A percentile compares a stretch with the other conserved stretches of the same genome.
These are phyloP conservation scores for Sula dactylatra DNA, from an alignment of 2,113 vertebrate genomes.

Conservation along the genomic window DNA sequence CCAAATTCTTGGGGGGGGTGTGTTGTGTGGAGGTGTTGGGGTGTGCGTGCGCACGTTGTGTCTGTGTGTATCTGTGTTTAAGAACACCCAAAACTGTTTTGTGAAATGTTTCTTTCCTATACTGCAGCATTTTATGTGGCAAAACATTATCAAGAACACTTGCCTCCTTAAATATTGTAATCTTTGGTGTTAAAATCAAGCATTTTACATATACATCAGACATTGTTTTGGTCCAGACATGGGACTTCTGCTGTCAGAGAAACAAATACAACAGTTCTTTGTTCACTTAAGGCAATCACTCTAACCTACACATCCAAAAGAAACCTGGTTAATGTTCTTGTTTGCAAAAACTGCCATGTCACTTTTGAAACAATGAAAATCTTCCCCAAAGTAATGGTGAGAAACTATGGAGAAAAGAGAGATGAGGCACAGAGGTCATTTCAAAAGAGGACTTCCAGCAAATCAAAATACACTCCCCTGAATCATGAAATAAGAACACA, in stretches of 20 bases:
- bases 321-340: neutral
- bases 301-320: neutral
- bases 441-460: neutral
- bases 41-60: too few relatives aligned
- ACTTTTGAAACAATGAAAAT: neutral
- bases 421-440: neutral
- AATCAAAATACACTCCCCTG: neutral
- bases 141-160: neutral
- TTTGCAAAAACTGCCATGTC: neutral
- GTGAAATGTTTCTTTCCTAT: neutral
- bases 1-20: neutral
- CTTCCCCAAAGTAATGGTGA: neutral
- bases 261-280: neutral
- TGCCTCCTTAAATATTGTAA: neutral
- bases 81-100: neutral
- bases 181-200: neutral
- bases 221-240: neutral
- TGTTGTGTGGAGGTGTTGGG: too few relatives aligned
- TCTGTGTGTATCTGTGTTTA: too few relatives aligned
- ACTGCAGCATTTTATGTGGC: neutral
- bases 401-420: neutral
- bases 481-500: neutral
- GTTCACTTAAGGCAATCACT: neutral
- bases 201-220: neutral
- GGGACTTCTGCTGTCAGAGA: neutral